Evolutionary conservation across 2,113 vertebrate genomes (phyloP), one percentile per base, ranked within the genome.

Genomic region (Vulpes lagopus): DNA sequence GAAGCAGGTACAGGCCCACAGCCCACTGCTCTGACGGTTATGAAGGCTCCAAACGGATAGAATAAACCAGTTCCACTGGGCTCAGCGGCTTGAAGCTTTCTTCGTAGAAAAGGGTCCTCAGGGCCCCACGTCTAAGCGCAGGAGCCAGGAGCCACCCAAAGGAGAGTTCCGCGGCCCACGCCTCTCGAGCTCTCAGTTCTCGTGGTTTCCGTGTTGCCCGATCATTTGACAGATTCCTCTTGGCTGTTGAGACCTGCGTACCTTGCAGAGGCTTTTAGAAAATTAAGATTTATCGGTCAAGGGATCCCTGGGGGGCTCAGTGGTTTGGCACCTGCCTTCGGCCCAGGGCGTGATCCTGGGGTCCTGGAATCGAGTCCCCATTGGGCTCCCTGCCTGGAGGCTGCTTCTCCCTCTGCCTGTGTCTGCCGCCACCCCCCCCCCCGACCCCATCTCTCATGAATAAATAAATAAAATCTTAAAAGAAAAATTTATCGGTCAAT

Each of bases 201-300:
- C 19, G 0, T 73, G 38, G 20, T 81, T 80, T 60, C 51, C 67
- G 2, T 67, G 59, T 88, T 69, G 8, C 80, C 38, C 35, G 59
- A 51, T 59, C 65, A 62, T 67, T 32, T 89, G 32, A 95, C 64
- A 89, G 32, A 64, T 79, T 84, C n/a, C 43, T 82, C 53, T 62
- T 74, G 64, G 64, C 53, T 85, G 73, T 23, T 89, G 55, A 55
- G 53, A 67, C 11, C 76, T 67, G 71, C 25, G 67, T 81, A 35
- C 57, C 30, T 82, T 93, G 73, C 43, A 49, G 32, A 32, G 85
- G 38, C 59, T 86, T 82, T 89, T 55, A 62, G 59, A 60, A 93
- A 69, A 86, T 85, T 73, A 95, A 86, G 30, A 65, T 81, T 92
- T 38, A 64, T 69, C n/a, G 62, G 23, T 82, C 51, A 78, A 53